Base-by-base conservation (phyloP, 1,140 invertebrate species). In the Scaptomyza hsui region DNA sequence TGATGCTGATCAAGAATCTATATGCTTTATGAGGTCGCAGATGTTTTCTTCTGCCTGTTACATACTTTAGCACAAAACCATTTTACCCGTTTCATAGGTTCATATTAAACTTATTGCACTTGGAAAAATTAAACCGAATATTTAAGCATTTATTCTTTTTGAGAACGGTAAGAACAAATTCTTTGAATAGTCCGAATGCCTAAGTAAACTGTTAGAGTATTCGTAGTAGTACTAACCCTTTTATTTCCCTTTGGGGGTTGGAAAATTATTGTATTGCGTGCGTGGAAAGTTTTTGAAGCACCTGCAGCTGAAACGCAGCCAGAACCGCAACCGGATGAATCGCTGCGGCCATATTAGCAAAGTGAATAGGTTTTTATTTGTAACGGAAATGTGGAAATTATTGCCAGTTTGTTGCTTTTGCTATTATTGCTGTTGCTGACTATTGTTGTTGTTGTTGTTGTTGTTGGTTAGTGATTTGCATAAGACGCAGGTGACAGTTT, bases 321-420 rank as follows among this genome's bases (percentile, higher is more conserved):
- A 57, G n/a, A 5, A 29, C 26, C 26, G 6, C 26, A 29, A 29
- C 82, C 81, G 81, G 81, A 86, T 81, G 78, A 88, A 75, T 70
- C 73, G 59, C 68, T 85, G 80, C 72, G 77, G 81, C 74, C 82
- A 81, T 86, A 86, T 86, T 86, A 86, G 82, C 75, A 86, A 85
- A 86, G 82, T 86, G 82, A 86, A 86, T 88, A 75, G 82, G 74
- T 86, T 86, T 86, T 86, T 86, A 86, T 86, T 86, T 86, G 82
- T 78, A 75, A 88, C 82, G 82, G 82, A 86, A 86, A 86, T 86
- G 82, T 86, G 82, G 35, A 78, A 81, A 88, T 81, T 88, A 88
- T 86, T 86, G 73, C 76, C 68, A 71, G 78, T 77, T 78, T 55
- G 73, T 75, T 48, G 32, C 24, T n/a, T n/a, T n/a, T 32, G 48